Percentiles rank a stretch among this genome's conserved stretches.
Conservation (phyloP, 2,113 vertebrate genomes). For the Syngnathus scovelli region DNA sequence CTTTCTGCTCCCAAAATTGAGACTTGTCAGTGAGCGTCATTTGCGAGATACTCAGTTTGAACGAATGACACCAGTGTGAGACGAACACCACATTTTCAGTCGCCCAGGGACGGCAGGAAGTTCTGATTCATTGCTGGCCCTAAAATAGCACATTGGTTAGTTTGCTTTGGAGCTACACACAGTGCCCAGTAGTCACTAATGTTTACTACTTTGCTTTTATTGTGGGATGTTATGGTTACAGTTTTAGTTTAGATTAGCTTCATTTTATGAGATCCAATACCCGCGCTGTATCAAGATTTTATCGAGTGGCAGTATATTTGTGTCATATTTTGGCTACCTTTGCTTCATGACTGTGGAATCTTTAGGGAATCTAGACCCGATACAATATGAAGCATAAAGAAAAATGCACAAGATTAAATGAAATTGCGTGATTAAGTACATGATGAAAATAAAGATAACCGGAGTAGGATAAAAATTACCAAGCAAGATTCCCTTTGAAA, state of each 20-base stretch:
- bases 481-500: background rate
- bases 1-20: background rate
- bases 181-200: conserved; percentile 9
- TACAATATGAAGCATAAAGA: background rate
- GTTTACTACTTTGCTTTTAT: background rate
- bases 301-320: background rate
- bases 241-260: background rate
- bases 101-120: conserved; percentile 27
- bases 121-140: conserved; percentile 33
- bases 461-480: background rate
- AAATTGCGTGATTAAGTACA: background rate
- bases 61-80: conserved; percentile 44
- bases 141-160: conserved; percentile 17
- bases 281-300: background rate
- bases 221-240: background rate
- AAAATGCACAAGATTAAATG: background rate
- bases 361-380: no score
- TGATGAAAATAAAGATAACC: background rate
- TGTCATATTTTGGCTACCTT: no score
- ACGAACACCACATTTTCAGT: conserved; percentile 11
- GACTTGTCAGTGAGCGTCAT: conserved; percentile 18
- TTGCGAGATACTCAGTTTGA: conserved; percentile 38
- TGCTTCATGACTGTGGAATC: no score
- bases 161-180: conserved; percentile 11
- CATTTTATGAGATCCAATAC: background rate